Conservation (phyloP, 1,140 invertebrate genomes). For the Vanessa tameamea region DNA sequence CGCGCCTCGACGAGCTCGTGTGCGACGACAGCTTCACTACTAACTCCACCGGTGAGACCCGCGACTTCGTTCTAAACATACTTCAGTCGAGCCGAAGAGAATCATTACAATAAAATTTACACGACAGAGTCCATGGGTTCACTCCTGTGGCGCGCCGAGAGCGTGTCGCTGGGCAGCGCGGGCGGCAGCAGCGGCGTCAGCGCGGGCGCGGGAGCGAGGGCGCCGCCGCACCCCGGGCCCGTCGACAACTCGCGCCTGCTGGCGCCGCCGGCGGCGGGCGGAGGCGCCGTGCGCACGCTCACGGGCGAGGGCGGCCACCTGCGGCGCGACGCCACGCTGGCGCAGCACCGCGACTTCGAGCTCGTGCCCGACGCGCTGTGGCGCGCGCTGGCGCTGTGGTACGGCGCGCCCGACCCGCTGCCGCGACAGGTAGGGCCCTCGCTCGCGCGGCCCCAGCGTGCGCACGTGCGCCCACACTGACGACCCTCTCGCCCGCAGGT, state of each 20-base stretch:
- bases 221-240: conserved; percentile 83
- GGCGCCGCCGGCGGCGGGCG: conserved; percentile 46
- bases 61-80: background rate
- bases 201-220: conserved; percentile 69
- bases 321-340: conserved; percentile 85
- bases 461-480: conserved; percentile 87
- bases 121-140: conserved; percentile 82
- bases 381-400: conserved; percentile 92
- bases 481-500: conserved; percentile 87
- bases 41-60: conserved; percentile 78
- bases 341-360: conserved; percentile 90
- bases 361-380: conserved; percentile 91
- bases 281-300: conserved; percentile 79
- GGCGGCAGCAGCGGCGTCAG: conserved; percentile 83
- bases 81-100: background rate
- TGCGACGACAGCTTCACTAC: conserved; percentile 85
- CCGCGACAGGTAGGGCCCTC: conserved; percentile 85
- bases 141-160: conserved; percentile 81
- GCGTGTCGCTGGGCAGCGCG: conserved; percentile 76
- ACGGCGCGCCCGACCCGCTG: conserved; percentile 89
- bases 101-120: no score
- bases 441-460: conserved; percentile 83
- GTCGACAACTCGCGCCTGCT: conserved; percentile 89
- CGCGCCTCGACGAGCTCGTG: conserved; percentile 76
- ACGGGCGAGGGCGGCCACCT: conserved; percentile 94